These are phyloP conservation scores for Callinectes sapidus DNA, from an alignment of 2,888 invertebrate genomes.

Conservation along the genomic window DNA sequence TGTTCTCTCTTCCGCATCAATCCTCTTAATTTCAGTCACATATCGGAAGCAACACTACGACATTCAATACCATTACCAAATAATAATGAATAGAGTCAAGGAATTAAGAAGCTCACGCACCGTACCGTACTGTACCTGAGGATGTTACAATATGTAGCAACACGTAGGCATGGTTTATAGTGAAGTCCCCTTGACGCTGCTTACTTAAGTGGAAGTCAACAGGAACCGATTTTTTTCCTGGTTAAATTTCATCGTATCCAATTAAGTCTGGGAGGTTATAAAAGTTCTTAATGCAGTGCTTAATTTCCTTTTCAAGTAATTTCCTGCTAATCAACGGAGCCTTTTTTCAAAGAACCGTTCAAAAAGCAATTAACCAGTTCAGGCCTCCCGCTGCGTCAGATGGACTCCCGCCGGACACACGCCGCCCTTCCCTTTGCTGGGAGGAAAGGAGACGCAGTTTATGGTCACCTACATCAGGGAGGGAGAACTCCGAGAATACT, in stretches of 20 bases:
- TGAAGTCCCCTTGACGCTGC: not conserved
- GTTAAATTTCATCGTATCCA: not conserved
- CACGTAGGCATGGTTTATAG: not conserved
- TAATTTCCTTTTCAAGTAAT: not conserved
- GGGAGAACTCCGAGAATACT: constrained; percentile 7
- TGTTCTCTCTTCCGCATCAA: not conserved
- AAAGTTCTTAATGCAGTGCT: not conserved
- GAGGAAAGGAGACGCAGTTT: not conserved
- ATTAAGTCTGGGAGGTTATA: not conserved
- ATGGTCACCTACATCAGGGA: not conserved
- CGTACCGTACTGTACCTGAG: too few relatives aligned
- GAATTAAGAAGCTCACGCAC: not conserved
- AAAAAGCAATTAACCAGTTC: not conserved
- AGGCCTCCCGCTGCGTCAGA: not conserved
- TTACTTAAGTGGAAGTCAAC: not conserved
- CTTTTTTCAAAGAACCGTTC: not conserved
- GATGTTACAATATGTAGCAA: not conserved
- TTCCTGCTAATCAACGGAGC: not conserved
- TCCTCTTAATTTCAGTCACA: not conserved
- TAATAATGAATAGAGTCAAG: not conserved
- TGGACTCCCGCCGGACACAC: not conserved
- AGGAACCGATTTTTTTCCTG: not conserved
- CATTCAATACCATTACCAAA: not conserved
- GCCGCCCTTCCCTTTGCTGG: not conserved
- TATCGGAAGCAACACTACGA: not conserved